These are phyloP conservation scores for Eupithecia pulchellata DNA, from an alignment of 2,888 invertebrate genomes.

Conservation along the genomic window DNA sequence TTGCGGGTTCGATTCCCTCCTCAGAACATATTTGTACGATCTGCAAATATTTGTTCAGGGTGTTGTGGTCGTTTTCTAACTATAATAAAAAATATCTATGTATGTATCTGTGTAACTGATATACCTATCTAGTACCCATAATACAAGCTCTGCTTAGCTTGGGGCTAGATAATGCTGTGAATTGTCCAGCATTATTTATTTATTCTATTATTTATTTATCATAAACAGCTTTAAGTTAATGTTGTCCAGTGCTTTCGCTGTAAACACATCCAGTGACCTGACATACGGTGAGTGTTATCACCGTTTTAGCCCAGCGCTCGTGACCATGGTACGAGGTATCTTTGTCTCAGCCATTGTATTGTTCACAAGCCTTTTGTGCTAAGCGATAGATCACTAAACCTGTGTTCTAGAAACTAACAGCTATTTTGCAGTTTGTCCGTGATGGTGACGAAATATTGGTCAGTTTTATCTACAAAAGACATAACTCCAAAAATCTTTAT, in stretches of 20 bases:
- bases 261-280: constrained; percentile 51
- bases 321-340: constrained; percentile 56
- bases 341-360: constrained; percentile 71
- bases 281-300: constrained; percentile 54
- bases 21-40: too few relatives aligned
- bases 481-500: background rate
- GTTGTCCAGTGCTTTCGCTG: constrained; percentile 41
- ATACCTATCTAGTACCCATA: too few relatives aligned
- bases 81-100: too few relatives aligned
- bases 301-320: constrained; percentile 52
- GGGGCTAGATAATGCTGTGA: too few relatives aligned
- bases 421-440: background rate
- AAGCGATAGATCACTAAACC: constrained; percentile 41
- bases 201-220: too few relatives aligned
- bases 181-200: too few relatives aligned
- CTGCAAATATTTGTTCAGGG: too few relatives aligned
- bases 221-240: constrained; percentile 37
- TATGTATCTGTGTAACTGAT: too few relatives aligned
- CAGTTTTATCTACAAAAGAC: background rate
- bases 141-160: too few relatives aligned
- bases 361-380: constrained; percentile 66
- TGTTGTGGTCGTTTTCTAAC: too few relatives aligned
- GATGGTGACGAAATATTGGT: background rate
- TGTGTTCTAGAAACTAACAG: background rate
- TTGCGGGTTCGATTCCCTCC: too few relatives aligned